Base-by-base conservation (phyloP, 2,888 invertebrate species). In the Ophion ventricosus region DNA sequence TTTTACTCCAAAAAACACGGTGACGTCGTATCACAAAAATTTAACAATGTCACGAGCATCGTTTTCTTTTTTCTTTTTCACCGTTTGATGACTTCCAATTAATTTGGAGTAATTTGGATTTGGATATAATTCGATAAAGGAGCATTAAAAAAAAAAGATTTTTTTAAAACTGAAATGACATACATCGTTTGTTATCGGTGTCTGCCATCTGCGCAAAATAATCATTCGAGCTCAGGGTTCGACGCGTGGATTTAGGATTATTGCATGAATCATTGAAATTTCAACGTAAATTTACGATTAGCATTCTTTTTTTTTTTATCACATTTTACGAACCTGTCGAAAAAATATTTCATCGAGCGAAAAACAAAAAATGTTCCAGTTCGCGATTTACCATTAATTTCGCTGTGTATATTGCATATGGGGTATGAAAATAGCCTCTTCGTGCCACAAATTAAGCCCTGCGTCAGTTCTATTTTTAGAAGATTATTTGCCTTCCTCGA, bases 381-480 rank as follows among this genome's bases (percentile, higher is more conserved):
- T 8, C 35, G 35, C 11, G 49, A 3, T 49, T 49, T 14, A 17
- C 49, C 49, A 49, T 49, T 49, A 14, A 49, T 49, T 49, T 17
- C 49, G 14, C 17, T 49, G 25, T 78, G 17, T 63, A 35, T 57
- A 63, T 54, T 25, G 35, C 29, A 54, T 72, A 64, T 70, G 63
- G n/a, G 14, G 54, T 72, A 67, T 82, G 84, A 26, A 79, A 64
- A 70, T 78, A 57, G 73, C 40, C 66, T 54, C 7, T 40, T 59
- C 57, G 75, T 63, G 43, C 43, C 43, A 35, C 66, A 76, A 79
- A 67, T 59, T 59, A 64, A 76, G 78, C 74, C 35, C 78, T 63
- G 72, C 79, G 82, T 82, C 80, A 84, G 70, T 23, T 75, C 78
- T 85, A 85, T 84, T 85, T 85, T 64, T 70, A 70, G 83, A 73